A percentile compares a stretch with the other conserved stretches of the same genome.
These are phyloP conservation scores for Agrochola circellaris DNA, from an alignment of 2,888 invertebrate species.

Conservation along the genomic window DNA sequence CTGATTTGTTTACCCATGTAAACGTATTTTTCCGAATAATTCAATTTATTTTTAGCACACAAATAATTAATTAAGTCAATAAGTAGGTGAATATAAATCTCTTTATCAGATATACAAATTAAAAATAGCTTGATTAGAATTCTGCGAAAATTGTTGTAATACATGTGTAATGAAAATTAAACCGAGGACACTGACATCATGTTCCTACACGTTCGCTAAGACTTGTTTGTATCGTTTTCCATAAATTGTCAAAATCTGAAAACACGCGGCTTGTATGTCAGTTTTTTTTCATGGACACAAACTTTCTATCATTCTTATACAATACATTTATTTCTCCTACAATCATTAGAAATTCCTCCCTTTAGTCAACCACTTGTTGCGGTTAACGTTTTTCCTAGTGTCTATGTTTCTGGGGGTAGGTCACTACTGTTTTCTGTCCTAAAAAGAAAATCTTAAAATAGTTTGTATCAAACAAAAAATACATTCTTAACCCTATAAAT, in stretches of 20 bases:
- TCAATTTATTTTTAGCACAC: slow-evolving; percentile 35
- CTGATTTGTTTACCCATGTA: too few relatives aligned
- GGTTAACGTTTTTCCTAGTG: neutral
- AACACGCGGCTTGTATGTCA: neutral
- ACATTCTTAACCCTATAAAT: neutral
- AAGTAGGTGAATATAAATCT: slow-evolving; percentile 9
- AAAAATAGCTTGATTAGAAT: slow-evolving; percentile 49
- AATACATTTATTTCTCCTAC: neutral
- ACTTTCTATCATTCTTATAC: neutral
- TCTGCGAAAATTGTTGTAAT: slow-evolving; percentile 9
- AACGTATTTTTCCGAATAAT: too few relatives aligned
- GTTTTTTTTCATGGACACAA: neutral
- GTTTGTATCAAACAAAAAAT: neutral
- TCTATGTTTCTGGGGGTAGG: neutral
- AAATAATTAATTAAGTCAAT: slow-evolving; percentile 4
- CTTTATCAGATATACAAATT: slow-evolving; percentile 41
- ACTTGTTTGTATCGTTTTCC: neutral
- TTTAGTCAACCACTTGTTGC: neutral
- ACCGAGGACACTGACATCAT: neutral
- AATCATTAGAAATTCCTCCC: too few relatives aligned
- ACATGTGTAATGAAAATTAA: slow-evolving; percentile 15
- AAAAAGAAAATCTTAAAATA: neutral
- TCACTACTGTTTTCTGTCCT: neutral
- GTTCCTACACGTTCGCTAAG: neutral
- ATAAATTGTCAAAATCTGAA: neutral